Evolutionary conservation across 2,113 vertebrate species (phyloP), one percentile per base, ranked within the genome.

Genomic region (Sinocyclocheilus grahami): DNA sequence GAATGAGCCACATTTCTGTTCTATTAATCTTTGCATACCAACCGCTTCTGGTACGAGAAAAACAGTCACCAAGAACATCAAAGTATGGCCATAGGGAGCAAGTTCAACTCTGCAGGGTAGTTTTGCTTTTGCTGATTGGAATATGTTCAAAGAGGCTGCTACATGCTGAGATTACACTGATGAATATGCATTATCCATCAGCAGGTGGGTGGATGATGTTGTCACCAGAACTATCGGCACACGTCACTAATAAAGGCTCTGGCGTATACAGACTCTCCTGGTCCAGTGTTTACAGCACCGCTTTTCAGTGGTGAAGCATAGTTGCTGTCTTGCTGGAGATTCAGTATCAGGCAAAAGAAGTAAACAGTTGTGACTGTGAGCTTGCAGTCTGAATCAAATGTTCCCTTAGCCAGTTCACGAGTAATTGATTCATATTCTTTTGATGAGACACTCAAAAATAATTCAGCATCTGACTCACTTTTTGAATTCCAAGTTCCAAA

Each of bases 181-280:
- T 79, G 37, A 80, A 62, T 80, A 80, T 63, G 78, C 33, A 80
- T 63, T 80, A 62, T 58, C 76, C 53, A 20, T 78, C 51, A 78
- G 76, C 51, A 78, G 53, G 76, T 22, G 24, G 53, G 16, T 60
- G 18, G 18, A 58, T 37, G 27, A 78, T 20, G 53, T 76, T 76
- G 6, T 76, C 74, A 48, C n/a, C 39, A 51, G 74, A 76, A 48
- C 72, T 42, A 75, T 75, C 12, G 13, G 5, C 5, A 5, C 39
- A 76, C 12, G 13, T 76, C 39, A 1, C 74, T 76, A 16, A 6
- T 76, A 48, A 76, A 76, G 42, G 12, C 42, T 51, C 22, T 16
- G 74, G 2, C 4, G n/a, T 76, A 51, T 76, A 51, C n/a, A 27
- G 22, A 51, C n/a, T 51, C 5, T 27, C 27, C 63, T 67, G 63